Base-by-base conservation (phyloP, 2,797 vertebrate genomes). In the Australoheros facetus region DNA sequence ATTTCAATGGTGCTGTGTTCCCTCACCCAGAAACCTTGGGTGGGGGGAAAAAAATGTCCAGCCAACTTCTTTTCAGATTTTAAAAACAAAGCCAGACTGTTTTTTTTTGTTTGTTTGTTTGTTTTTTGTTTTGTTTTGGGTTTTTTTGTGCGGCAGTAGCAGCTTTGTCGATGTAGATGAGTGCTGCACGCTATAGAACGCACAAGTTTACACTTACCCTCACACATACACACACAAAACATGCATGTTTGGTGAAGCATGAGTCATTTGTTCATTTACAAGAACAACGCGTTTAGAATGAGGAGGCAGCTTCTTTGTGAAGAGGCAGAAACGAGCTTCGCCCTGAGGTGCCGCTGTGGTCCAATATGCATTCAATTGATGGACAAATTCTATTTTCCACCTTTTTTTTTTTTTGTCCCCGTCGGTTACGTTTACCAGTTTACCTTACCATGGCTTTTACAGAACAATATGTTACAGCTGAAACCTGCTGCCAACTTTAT, bases 401-500 rank as follows among this genome's bases (percentile, higher is more conserved):
- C 64, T 48, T 70, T 2, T 60, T 79, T n/a, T 71, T 28, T 78
- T 56, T 59, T 37, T 10, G 37, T 34, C 32, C 62, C 59, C 69
- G 9, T 82, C 51, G 16, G 42, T 51, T 48, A n/a, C 73, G 74
- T 80, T 87, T 79, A 64, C 56, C 45, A 58, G 42, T 76, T 88
- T 78, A 77, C 56, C 48, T 73, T 70, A 57, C 26, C 19, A 4
- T 80, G 75, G 64, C 85, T 86, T 81, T 83, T 81, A 80, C 37
- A 48, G 69, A 57, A 64, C 30, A 39, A 19, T 51, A 57, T 88
- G 62, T 87, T 83, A 57, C 34, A 56, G 51, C 53, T 59, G 11
- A 85, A 80, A 81, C 60, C 71, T 81, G 90, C 87, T 84, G 90
- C 92, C 88, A 92, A 87, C 48, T 74, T 72, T 55, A n/a, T 85